Percentiles rank a stretch among this genome's conserved stretches.
These are phyloP conservation scores for zebrafish (Danio rerio) DNA, from an alignment of 2,113 vertebrate species.

Conservation along the genomic window GRCz12tu NC_133187.1:25016501-25017000, in stretches of 20 bases:
- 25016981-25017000: conserved; percentile 13
- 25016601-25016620: conserved; percentile 48
- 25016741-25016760: not conserved
- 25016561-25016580: not conserved
- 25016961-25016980: conserved; percentile 13
- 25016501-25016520: too few species aligned
- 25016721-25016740: not conserved
- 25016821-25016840: not conserved
- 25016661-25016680: conserved; percentile 51
- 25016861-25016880: not conserved
- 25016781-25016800: conserved; percentile 2
- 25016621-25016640: conserved; percentile 49
- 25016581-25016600: conserved; percentile 41
- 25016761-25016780: not conserved
- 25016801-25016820: not conserved
- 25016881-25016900: not conserved
- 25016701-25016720: conserved; percentile 34
- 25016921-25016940: conserved; percentile 32
- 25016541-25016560: not conserved
- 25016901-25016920: conserved; percentile 25
- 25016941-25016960: conserved; percentile 35
- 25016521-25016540: not conserved
- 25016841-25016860: conserved; percentile 8
- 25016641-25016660: conserved; percentile 38
- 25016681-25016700: conserved; percentile 55